These are phyloP conservation scores for Drosophila macrospina DNA, from an alignment of 2,888 invertebrate species.

Conservation along the genomic window DNA sequence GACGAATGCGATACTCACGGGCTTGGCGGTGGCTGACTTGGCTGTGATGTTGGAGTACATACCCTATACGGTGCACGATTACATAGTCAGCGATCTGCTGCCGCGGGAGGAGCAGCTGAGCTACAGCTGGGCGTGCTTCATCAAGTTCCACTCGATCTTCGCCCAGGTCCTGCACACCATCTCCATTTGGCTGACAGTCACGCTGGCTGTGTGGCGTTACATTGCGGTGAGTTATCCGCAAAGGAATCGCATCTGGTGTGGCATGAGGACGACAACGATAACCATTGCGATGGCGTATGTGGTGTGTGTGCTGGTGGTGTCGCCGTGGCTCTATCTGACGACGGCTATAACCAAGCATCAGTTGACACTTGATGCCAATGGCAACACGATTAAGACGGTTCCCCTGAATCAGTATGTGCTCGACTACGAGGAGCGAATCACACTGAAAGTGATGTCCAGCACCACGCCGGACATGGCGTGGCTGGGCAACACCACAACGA, in stretches of 20 bases:
- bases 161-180: constrained; percentile 95
- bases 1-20: constrained; percentile 96
- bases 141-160: constrained; percentile 95
- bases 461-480: constrained; percentile 68
- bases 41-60: constrained; percentile 98
- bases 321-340: constrained; percentile 91
- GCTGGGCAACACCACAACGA: constrained; percentile 43
- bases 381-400: constrained; percentile 76
- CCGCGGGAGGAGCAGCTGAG: constrained; percentile 86
- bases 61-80: constrained; percentile 94
- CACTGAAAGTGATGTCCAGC: constrained; percentile 75
- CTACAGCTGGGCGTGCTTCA: constrained; percentile 93
- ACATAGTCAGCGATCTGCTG: constrained; percentile 87
- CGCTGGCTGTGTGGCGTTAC: constrained; percentile 96
- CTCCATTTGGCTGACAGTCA: constrained; percentile 96
- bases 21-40: constrained; percentile 95
- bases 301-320: constrained; percentile 90
- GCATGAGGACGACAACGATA: constrained; percentile 90
- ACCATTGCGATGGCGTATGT: constrained; percentile 92
- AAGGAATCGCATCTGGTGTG: constrained; percentile 93
- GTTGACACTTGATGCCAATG: constrained; percentile 84
- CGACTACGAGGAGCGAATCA: constrained; percentile 71
- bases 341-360: constrained; percentile 89
- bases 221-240: constrained; percentile 94
- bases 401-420: constrained; percentile 74